phyloP scores from a whole-genome alignment of 2,888 invertebrate genomes.

The Epicampocera succincta region DNA sequence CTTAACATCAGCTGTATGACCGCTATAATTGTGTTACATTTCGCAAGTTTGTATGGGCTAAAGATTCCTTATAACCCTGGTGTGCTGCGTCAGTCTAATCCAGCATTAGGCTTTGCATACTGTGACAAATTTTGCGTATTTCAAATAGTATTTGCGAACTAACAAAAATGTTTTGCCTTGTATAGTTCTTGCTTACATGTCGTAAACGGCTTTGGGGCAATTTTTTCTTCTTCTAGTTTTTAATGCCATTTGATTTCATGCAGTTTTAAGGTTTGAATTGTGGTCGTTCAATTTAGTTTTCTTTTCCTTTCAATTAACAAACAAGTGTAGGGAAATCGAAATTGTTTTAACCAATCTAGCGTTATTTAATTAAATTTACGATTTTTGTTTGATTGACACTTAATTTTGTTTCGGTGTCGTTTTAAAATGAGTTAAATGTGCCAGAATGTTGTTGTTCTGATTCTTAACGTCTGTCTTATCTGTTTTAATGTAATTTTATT shows the following conservation, averaged over 20 bases:
- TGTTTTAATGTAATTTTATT: slow-evolving; percentile 23
- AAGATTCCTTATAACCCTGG: no score
- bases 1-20: no score
- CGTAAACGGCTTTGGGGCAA: neutral
- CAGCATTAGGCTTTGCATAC: no score
- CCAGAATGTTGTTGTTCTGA: slow-evolving; percentile 2
- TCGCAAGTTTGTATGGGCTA: no score
- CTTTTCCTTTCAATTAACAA: slow-evolving; percentile 5
- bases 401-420: slow-evolving; percentile 1
- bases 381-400: slow-evolving; percentile 22
- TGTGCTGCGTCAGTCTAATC: no score
- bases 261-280: slow-evolving; percentile 38
- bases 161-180: no score
- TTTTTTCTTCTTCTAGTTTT: neutral
- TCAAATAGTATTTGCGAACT: no score
- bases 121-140: no score
- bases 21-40: no score
- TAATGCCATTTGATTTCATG: neutral
- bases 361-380: slow-evolving; percentile 21
- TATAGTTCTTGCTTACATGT: no score
- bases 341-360: neutral
- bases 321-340: neutral
- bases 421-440: slow-evolving; percentile 39
- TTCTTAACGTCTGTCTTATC: slow-evolving; percentile 9
- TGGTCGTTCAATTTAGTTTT: neutral